A percentile compares a stretch with the other conserved stretches of the same genome.
These are phyloP conservation scores for Theristicus caerulescens DNA, from an alignment of 2,113 vertebrate genomes.

Conservation along the genomic window DNA sequence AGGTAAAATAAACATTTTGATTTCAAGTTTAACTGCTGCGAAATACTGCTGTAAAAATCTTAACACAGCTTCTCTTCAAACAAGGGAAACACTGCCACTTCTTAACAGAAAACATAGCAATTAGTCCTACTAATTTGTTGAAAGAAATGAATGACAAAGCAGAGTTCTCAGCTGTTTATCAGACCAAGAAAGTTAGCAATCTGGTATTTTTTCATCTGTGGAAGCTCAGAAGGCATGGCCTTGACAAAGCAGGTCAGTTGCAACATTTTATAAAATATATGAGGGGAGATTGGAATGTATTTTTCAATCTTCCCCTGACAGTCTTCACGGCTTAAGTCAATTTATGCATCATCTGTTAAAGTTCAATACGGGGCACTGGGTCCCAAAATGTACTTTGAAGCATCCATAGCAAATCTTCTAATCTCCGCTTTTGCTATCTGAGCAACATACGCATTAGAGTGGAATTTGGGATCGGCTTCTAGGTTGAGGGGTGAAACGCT, in stretches of 20 bases:
- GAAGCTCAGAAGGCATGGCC: not conserved
- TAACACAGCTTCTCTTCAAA: not conserved
- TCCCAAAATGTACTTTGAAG: conserved; percentile 26
- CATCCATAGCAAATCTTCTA: conserved; percentile 31
- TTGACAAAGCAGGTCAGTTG: not conserved
- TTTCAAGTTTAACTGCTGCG: not conserved
- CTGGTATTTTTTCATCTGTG: not conserved
- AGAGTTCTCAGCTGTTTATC: not conserved
- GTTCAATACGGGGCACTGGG: conserved; percentile 9
- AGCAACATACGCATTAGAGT: conserved; percentile 4
- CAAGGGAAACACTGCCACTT: not conserved
- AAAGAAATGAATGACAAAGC: not conserved
- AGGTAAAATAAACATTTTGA: not conserved
- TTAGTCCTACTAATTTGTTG: not conserved
- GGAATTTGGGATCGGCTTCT: conserved; percentile 28
- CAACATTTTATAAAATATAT: not conserved
- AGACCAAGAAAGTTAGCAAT: not conserved
- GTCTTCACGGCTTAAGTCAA: conserved; percentile 18
- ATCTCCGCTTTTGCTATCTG: conserved; percentile 10
- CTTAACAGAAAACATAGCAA: not conserved
- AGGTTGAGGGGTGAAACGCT: not conserved
- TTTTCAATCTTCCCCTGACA: conserved; percentile 12
- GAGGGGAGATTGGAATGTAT: not conserved
- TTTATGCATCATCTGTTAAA: conserved; percentile 44
- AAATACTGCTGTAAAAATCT: not conserved